Conservation (phyloP, 2,888 invertebrate species). For the Timandra comae region DNA sequence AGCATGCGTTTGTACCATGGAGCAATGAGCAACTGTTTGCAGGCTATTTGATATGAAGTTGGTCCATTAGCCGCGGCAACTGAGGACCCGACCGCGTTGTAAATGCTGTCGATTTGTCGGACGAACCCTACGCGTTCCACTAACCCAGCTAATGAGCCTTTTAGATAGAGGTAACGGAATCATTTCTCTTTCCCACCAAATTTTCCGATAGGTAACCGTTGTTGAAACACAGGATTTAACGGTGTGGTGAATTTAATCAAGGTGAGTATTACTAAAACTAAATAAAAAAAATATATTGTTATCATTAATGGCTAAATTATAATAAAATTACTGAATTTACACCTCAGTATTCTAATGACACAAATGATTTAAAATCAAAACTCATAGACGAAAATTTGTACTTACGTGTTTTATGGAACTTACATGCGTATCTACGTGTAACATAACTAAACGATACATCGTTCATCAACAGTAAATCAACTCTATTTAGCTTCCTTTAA, state of each 20-base stretch:
- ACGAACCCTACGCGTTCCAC: slow-evolving; percentile 26
- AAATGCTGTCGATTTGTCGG: slow-evolving; percentile 46
- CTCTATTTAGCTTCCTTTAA: no score
- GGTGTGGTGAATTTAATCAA: background rate
- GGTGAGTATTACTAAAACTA: background rate
- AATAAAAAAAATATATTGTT: no score
- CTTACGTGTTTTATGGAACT: no score
- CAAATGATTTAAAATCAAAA: no score
- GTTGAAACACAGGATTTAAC: background rate
- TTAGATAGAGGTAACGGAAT: slow-evolving; percentile 29
- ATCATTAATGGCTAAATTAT: no score
- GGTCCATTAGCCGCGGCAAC: slow-evolving; percentile 34
- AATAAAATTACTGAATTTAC: no score
- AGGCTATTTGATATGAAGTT: slow-evolving; percentile 34
- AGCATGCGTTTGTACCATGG: no score
- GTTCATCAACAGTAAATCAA: no score
- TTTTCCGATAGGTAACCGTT: slow-evolving; percentile 18
- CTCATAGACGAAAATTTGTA: no score
- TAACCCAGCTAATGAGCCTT: slow-evolving; percentile 37
- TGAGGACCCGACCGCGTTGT: slow-evolving; percentile 35
- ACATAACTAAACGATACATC: no score
- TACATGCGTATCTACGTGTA: no score
- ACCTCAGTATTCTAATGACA: no score
- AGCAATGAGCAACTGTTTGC: slow-evolving; percentile 7
- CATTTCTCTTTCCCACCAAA: slow-evolving; percentile 27